Base-by-base conservation (phyloP, 1,140 invertebrate genomes). In the Cotesia typhae region DNA sequence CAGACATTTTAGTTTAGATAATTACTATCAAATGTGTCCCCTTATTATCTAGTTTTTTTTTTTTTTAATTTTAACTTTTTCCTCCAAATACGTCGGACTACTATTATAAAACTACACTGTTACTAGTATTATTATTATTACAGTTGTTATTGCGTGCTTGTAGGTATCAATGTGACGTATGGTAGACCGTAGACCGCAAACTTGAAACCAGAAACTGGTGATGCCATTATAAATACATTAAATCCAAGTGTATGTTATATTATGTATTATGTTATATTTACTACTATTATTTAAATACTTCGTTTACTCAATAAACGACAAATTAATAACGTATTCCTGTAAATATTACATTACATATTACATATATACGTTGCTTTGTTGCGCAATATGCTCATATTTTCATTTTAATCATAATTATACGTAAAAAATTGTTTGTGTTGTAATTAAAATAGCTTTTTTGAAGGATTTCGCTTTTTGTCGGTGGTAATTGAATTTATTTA, bases 141-240 rank as follows among this genome's bases (percentile, higher is more conserved):
- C 35, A 47, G 41, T 65, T 65, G 51, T 65, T 65, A 51, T 17
- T n/a, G 38, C 47, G 63, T 17, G 47, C 60, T 61, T 36, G 17
- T 37, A 60, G 37, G 52, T 41, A 70, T 70, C 53, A 66, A 41
- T 73, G 67, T 57, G 59, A 47, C 20, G 17, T 14, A 37, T 28
- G 55, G 38, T 53, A 38, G 66, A 63, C 75, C 65, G 75, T n/a
- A 72, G 77, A 85, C 83, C 83, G 80, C 83, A 83, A 77, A 82
- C 75, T 67, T 67, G 63, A 61, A 57, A 37, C 74, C 68, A 76
- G 70, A 77, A 75, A 72, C 77, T 76, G 78, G 77, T 77, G 53
- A 66, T 73, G 57, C 78, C 77, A 83, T 84, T 81, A 82, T 79
- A 84, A 84, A 85, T 84, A 79, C 83, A 81, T 85, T 84, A 84